phyloP scores from a whole-genome alignment of 2,888 invertebrate genomes.

The Piscicola geometra region DNA sequence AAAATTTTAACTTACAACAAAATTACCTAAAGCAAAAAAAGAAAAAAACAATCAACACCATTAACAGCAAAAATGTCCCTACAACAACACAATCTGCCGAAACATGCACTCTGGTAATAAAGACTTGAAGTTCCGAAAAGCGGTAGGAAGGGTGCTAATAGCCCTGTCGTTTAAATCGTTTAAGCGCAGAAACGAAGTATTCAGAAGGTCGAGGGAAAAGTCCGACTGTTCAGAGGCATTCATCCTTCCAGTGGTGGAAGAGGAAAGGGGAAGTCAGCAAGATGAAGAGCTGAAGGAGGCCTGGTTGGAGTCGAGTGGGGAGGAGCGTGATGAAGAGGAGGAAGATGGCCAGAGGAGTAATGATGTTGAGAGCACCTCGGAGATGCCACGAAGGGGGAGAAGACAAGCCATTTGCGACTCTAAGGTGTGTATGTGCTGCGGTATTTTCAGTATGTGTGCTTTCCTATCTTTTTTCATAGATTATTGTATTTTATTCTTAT shows the following conservation, averaged over 20 bases:
- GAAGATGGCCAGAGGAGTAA: slow-evolving; percentile 3
- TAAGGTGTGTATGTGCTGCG: no score
- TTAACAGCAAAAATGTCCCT: no score
- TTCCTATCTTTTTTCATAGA: no score
- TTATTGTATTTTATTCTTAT: no score
- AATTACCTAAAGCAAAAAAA: no score
- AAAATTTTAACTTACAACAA: no score
- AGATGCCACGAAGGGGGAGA: slow-evolving; percentile 36
- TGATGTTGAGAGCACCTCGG: slow-evolving; percentile 30
- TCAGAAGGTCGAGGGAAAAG: slow-evolving; percentile 22
- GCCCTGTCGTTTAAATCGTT: slow-evolving; percentile 37
- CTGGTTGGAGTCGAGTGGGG: neutral
- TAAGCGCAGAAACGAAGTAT: slow-evolving; percentile 26
- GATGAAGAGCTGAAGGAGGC: slow-evolving; percentile 24
- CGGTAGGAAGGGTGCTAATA: slow-evolving; percentile 36
- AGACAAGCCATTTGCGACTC: slow-evolving; percentile 38
- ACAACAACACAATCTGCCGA: no score
- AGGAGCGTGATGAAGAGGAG: slow-evolving; percentile 3
- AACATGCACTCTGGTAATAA: neutral
- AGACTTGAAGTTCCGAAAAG: slow-evolving; percentile 29
- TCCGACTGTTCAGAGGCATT: slow-evolving; percentile 34
- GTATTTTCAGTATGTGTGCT: no score
- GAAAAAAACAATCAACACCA: no score
- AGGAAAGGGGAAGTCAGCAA: slow-evolving; percentile 33
- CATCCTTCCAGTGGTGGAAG: slow-evolving; percentile 32